Evolutionary conservation across 1,140 invertebrate species (phyloP).

Genomic region (Anoplophora glabripennis): DNA sequence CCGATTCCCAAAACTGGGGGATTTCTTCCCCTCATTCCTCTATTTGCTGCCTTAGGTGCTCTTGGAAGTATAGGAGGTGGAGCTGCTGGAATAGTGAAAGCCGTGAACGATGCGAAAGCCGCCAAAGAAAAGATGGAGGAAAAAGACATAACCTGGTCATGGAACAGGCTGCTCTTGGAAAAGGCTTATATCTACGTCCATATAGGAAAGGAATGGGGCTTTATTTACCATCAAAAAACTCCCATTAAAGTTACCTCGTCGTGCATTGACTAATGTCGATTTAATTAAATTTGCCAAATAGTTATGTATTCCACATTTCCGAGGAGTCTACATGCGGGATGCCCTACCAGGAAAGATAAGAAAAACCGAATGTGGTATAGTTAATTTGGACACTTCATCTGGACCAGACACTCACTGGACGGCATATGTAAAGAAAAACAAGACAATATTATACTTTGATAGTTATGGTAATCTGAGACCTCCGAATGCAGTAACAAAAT

Average conservation of each 20-base stretch:
- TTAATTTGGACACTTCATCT: constrained; percentile 40
- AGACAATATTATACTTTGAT: constrained; percentile 34
- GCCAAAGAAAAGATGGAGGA: neutral
- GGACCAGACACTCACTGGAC: constrained; percentile 47
- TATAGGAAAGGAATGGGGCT: neutral
- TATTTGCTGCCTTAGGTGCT: too few species aligned
- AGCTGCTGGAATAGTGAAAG: neutral
- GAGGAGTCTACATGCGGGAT: constrained; percentile 46
- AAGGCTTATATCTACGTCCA: neutral
- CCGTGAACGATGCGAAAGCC: neutral
- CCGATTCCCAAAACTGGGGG: too few species aligned
- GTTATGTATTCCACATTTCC: constrained; percentile 37
- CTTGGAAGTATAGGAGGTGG: neutral
- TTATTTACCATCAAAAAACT: constrained; percentile 26
- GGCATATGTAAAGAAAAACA: constrained; percentile 41
- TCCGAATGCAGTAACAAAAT: constrained; percentile 38
- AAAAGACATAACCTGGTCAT: neutral
- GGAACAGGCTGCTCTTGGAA: too few species aligned
- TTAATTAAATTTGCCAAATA: constrained; percentile 28
- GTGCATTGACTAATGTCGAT: constrained; percentile 35
- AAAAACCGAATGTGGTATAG: constrained; percentile 41
- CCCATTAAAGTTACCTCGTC: constrained; percentile 28
- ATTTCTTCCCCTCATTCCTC: too few species aligned
- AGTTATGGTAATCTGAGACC: constrained; percentile 44
- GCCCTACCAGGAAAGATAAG: constrained; percentile 32